Conservation (phyloP, 2,113 vertebrate genomes). For the Puffinus mauretanicus region DNA sequence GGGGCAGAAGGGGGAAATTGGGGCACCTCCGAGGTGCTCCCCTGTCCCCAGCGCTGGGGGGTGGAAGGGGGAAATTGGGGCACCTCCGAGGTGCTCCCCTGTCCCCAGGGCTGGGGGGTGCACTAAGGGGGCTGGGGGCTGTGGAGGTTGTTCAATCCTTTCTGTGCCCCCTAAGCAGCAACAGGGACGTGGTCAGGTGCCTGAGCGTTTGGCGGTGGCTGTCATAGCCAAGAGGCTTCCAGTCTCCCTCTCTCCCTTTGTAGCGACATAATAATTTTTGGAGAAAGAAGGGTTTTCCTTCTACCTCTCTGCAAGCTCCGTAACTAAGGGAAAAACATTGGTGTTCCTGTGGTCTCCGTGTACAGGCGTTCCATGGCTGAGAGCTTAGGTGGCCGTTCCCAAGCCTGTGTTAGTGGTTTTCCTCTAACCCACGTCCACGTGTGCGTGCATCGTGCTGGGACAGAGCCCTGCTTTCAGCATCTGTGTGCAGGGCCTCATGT, state of each 20-base stretch:
- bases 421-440: rapidly evolving
- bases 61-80: too few relatives aligned
- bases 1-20: too few relatives aligned
- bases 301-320: rapidly evolving
- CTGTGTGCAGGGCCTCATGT: not conserved
- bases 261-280: too few relatives aligned
- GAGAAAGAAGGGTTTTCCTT: not conserved
- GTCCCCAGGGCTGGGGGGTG: not conserved
- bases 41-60: too few relatives aligned
- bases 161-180: not conserved
- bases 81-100: too few relatives aligned
- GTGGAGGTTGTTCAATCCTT: not conserved
- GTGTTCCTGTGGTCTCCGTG: rapidly evolving
- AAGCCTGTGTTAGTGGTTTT: not conserved
- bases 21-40: too few relatives aligned
- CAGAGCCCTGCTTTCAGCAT: too few relatives aligned
- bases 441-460: not conserved
- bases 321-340: rapidly evolving
- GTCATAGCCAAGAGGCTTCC: not conserved
- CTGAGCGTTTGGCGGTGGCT: rapidly evolving
- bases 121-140: too few relatives aligned
- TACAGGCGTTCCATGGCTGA: rapidly evolving
- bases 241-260: not conserved
- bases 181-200: not conserved
- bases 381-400: not conserved